phyloP scores from a whole-genome alignment of 2,113 vertebrate genomes.

The Gymnocephalus cernua region DNA sequence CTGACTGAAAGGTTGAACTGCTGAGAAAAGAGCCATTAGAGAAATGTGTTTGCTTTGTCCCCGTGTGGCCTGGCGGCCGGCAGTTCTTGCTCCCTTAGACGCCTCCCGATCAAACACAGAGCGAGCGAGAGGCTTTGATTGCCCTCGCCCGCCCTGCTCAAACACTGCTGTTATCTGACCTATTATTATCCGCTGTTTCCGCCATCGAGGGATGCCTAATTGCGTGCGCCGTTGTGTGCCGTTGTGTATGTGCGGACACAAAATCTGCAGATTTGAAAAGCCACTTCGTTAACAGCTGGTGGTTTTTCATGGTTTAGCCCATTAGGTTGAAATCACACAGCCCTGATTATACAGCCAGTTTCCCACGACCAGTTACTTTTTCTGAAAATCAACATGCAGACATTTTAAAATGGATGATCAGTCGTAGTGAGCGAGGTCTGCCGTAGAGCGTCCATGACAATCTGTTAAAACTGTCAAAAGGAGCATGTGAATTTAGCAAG shows the following conservation, averaged over 20 bases:
- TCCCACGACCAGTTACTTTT: neutral
- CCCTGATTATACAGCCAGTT: neutral
- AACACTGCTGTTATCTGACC: conserved; percentile 32
- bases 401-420: neutral
- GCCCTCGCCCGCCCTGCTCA: neutral
- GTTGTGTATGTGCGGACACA: neutral
- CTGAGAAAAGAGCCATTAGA: neutral
- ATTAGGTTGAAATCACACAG: neutral
- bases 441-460: neutral
- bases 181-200: conserved; percentile 55
- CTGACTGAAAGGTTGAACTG: neutral
- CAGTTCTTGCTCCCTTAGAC: neutral
- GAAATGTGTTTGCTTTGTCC: neutral
- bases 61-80: neutral
- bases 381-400: neutral
- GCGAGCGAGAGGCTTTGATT: conserved; percentile 17
- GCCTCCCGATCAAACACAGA: conserved; percentile 16
- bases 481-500: neutral
- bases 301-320: neutral
- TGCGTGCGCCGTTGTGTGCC: neutral
- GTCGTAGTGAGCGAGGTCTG: neutral
- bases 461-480: neutral
- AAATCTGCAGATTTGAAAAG: conserved; percentile 28
- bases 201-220: conserved; percentile 4
- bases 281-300: conserved; percentile 5